Conservation (phyloP, 2,113 vertebrate species). For the Pangasianodon gigas region DNA sequence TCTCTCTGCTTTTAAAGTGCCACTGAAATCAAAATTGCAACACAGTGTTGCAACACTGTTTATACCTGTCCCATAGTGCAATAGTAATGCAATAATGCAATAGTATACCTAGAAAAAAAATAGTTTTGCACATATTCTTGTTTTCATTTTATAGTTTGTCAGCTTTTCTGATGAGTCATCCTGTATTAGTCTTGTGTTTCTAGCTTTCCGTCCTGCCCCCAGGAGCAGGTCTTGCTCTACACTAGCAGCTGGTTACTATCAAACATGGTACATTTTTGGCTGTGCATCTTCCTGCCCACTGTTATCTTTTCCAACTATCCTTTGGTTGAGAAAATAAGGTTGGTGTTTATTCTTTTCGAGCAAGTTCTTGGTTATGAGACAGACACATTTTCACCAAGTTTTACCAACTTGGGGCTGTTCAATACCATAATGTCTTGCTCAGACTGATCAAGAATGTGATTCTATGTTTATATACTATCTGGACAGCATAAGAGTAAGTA, state of each 20-base stretch:
- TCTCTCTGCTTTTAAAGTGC: neutral
- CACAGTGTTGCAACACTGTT: neutral
- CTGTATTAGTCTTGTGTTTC: too few relatives aligned
- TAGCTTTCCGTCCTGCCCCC: too few relatives aligned
- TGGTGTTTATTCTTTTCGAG: too few relatives aligned
- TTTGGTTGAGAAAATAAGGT: too few relatives aligned
- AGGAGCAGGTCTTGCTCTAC: too few relatives aligned
- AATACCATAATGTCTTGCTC: neutral
- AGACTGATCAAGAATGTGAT: neutral
- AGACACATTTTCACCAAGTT: neutral
- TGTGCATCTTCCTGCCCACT: neutral
- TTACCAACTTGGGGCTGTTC: neutral
- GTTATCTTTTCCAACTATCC: neutral
- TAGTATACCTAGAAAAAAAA: neutral
- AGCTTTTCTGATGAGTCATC: neutral
- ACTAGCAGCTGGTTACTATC: neutral
- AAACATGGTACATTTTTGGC: neutral
- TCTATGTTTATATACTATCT: neutral
- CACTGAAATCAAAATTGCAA: neutral
- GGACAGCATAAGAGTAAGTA: neutral
- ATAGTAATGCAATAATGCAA: neutral
- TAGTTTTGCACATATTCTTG: neutral
- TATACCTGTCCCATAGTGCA: neutral
- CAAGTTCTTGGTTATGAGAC: neutral
- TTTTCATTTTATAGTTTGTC: neutral